Percentiles rank a stretch among this genome's conserved stretches.
Evolutionary conservation across 1,140 invertebrate genomes (phyloP).

Genomic region (Caenorhabditis latens): DNA sequence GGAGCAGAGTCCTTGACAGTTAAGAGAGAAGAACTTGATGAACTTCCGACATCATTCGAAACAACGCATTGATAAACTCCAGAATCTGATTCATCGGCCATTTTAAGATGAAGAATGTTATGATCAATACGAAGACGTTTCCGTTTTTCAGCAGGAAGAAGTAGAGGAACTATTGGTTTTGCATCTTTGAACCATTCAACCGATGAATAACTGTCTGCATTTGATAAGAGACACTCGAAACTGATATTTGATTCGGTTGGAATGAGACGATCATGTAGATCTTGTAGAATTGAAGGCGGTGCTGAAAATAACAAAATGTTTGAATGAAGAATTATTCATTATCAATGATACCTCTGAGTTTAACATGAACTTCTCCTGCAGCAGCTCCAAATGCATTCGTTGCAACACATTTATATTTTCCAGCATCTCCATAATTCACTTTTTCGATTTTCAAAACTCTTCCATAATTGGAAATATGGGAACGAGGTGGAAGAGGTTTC

Average conservation of each 20-base stretch:
- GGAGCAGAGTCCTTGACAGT: constrained; percentile 58
- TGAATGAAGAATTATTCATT: background rate
- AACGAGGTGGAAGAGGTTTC: constrained; percentile 45
- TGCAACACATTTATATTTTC: constrained; percentile 57
- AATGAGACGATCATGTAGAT: constrained; percentile 51
- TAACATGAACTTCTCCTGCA: constrained; percentile 58
- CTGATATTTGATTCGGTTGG: constrained; percentile 57
- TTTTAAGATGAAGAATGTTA: constrained; percentile 52
- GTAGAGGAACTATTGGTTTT: constrained; percentile 59
- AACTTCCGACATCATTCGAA: constrained; percentile 55
- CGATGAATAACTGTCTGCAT: constrained; percentile 45
- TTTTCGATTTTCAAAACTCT: constrained; percentile 63
- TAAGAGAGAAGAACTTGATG: constrained; percentile 57
- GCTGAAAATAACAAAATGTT: constrained; percentile 46
- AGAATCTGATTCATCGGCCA: constrained; percentile 38
- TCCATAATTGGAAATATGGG: constrained; percentile 43
- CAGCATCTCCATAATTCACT: constrained; percentile 59
- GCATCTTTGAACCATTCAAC: constrained; percentile 64
- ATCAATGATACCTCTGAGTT: constrained; percentile 33
- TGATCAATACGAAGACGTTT: constrained; percentile 52
- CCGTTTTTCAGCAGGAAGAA: constrained; percentile 61
- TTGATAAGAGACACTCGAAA: constrained; percentile 54
- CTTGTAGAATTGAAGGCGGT: constrained; percentile 52
- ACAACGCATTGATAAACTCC: constrained; percentile 63
- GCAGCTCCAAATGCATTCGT: constrained; percentile 56